Evolutionary conservation across 1,140 invertebrate genomes (phyloP).

Genomic region (Ceratosolen fusciceps): DNA sequence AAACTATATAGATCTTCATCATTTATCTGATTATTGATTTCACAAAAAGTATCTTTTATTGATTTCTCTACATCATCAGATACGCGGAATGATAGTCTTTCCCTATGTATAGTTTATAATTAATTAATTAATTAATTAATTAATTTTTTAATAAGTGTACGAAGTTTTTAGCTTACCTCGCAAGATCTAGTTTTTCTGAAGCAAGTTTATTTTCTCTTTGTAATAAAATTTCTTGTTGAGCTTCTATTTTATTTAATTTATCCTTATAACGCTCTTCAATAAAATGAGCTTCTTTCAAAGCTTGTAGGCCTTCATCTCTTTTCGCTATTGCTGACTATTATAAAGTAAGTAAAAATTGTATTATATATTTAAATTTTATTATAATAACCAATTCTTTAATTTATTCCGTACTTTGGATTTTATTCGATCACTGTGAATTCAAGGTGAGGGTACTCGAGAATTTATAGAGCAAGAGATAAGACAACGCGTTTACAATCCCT

Average conservation of each 20-base stretch:
- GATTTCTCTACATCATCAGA: conserved; percentile 55
- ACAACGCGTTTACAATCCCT: too few species aligned
- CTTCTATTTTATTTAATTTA: conserved; percentile 58
- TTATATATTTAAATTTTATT: not conserved
- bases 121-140: too few species aligned
- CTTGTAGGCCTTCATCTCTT: conserved; percentile 63
- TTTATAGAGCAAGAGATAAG: too few species aligned
- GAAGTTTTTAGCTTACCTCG: conserved; percentile 57
- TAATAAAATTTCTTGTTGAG: conserved; percentile 59
- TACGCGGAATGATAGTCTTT: conserved; percentile 57
- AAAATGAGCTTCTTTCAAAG: conserved; percentile 60
- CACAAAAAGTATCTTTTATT: conserved; percentile 56
- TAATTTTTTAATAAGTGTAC: too few species aligned
- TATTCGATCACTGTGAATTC: too few species aligned
- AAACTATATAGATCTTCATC: conserved; percentile 38
- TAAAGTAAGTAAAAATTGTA: not conserved
- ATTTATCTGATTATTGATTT: conserved; percentile 37
- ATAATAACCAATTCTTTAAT: too few species aligned
- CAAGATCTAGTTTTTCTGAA: conserved; percentile 59
- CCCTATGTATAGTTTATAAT: too few species aligned
- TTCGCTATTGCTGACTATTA: conserved; percentile 60
- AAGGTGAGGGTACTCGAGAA: too few species aligned
- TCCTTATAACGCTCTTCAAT: conserved; percentile 63
- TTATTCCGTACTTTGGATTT: too few species aligned
- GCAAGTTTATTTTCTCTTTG: conserved; percentile 62